Evolutionary conservation across 2,888 invertebrate species (phyloP).

Genomic region (Iphiclides podalirius): DNA sequence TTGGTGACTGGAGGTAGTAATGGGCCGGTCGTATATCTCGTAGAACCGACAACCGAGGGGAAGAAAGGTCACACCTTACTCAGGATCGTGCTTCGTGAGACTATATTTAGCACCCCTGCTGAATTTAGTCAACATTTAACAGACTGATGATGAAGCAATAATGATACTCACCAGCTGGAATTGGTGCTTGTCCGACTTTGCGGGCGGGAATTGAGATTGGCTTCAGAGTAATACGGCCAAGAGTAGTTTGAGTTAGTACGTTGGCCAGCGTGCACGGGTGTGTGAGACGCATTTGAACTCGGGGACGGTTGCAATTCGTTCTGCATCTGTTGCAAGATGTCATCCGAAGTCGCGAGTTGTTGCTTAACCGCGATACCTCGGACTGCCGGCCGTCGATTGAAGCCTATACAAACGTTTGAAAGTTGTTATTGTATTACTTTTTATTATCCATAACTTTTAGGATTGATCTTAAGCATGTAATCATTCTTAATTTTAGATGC

Average conservation of each 20-base stretch:
- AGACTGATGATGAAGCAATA: too few relatives aligned
- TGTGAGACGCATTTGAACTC: slow-evolving; percentile 42
- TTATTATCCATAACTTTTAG: too few relatives aligned
- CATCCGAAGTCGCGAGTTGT: slow-evolving; percentile 90
- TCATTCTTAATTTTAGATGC: too few relatives aligned
- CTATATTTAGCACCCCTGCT: too few relatives aligned
- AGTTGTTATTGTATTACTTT: too few relatives aligned
- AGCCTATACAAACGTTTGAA: slow-evolving; percentile 75
- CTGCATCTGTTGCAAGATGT: slow-evolving; percentile 90
- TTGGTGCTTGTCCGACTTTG: slow-evolving; percentile 62
- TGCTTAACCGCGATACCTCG: slow-evolving; percentile 89
- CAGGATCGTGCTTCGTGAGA: too few relatives aligned
- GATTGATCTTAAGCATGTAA: too few relatives aligned
- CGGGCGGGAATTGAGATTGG: slow-evolving; percentile 69
- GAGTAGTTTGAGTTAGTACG: slow-evolving; percentile 70
- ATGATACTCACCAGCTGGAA: slow-evolving; percentile 62
- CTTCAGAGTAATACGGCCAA: slow-evolving; percentile 85
- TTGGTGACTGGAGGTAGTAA: too few relatives aligned
- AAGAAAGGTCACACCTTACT: too few relatives aligned
- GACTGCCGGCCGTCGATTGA: slow-evolving; percentile 93
- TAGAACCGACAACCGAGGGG: too few relatives aligned
- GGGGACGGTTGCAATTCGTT: slow-evolving; percentile 79
- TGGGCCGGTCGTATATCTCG: too few relatives aligned
- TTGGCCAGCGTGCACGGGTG: slow-evolving; percentile 59
- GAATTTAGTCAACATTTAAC: too few relatives aligned